Evolutionary conservation across 1,140 invertebrate species (phyloP), one percentile per base, ranked within the genome.

Genomic region (Leptinotarsa defecta): DNA sequence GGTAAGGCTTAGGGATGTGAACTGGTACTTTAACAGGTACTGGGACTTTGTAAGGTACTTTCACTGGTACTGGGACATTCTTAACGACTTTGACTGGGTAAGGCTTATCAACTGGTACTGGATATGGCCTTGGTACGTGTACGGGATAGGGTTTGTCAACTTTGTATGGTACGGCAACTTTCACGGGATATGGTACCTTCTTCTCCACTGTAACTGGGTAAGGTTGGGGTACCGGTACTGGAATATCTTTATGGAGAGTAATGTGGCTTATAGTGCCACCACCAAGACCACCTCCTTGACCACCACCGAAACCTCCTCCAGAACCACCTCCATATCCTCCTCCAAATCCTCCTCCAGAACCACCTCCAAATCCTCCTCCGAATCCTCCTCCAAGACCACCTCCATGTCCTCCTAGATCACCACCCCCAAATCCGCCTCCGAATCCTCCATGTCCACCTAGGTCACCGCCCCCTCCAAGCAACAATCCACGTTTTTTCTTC

Each of bases 31-130:
- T 84, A 4, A 87, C 85, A 4, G 87, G 87, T 1, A 88, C 86
- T 22, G 88, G 88, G 0, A 91, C 88, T 81, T 89, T 90, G 6
- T 89, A 87, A 67, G 89, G 89, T 52, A 90, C 88, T 76, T 87
- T 89, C 77, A 85, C 86, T 74, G 82, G 90, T 81, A 85, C 89
- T 78, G 81, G 90, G 76, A 86, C 87, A 79, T 62, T 87, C 85
- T 85, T 88, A 74, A 86, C 87, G 65, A 86, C 89, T 79, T 86
- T 87, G 74, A 87, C 90, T 76, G 88, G 89, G 81, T 86, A 89
- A 63, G 86, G 89, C 61, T 86, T 86, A 75, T 90, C 89, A 20
- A 84, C 79, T 34, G 78, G 82, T 71, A 87, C 87, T 65, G 81
- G 78, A 62, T 83, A 82, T 17, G 79, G 81, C 74, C 82, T 81